Evolutionary conservation across 2,113 vertebrate species (phyloP), one percentile per base, ranked within the genome.

Genomic region (Xenopus tropicalis): DNA sequence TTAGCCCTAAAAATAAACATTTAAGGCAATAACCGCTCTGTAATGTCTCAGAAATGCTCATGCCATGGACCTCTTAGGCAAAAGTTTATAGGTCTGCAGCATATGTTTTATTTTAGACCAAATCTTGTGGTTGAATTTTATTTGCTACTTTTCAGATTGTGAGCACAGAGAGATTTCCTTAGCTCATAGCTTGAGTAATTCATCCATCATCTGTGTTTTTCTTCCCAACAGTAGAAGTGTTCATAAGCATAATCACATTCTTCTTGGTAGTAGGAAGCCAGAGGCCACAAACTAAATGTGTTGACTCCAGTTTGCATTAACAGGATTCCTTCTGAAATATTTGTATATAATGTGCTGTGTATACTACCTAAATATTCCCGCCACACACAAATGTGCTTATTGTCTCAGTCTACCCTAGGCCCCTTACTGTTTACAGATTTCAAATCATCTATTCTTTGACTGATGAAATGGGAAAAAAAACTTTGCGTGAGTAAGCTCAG

Each of bases 231-330:
- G 72, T 61, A 75, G 72, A 75, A 75, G 64, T 75, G 72, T 69
- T 75, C 56, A 75, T 75, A 75, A 75, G 57, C 65, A 69, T 69
- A 68, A 69, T 75, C 72, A 68, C 57, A 75, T 75, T 75, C 72
- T 68, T 62, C 57, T 75, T 51, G 72, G 44, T 29, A 57, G 37
- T 67, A 69, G 52, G 61, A 48, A 61, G 56, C 65, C 57, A 75
- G 66, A 75, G 66, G 72, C 57, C 72, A 75, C 72, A 69, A 69
- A 58, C 48, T 59, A 75, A 14, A 48, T 62, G 56, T 61, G 67
- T 44, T 74, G 58, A 74, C 43, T 75, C 58, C 44, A 68, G 43
- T 61, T 57, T 69, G 57, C 56, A 75, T 75, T 75, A 68, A 69
- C 66, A 61, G 46, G 23, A 43, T 52, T 75, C 43, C 68, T 61